phyloP scores from a whole-genome alignment of 2,113 vertebrate genomes.

The Madoqua kirkii region DNA sequence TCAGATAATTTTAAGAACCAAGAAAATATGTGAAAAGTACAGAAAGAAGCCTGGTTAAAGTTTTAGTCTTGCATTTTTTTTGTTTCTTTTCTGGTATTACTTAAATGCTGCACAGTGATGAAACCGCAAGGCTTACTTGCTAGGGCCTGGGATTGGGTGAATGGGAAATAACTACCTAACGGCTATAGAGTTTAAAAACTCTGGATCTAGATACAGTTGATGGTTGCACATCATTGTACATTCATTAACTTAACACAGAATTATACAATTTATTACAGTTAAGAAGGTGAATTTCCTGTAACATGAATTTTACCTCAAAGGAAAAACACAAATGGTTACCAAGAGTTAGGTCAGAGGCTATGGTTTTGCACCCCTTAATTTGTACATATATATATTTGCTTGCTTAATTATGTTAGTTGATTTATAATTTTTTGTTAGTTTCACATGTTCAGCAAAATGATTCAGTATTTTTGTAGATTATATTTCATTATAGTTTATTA shows the following conservation, averaged over 20 bases:
- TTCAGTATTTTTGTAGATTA: neutral
- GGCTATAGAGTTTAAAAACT: neutral
- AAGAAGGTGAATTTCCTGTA: neutral
- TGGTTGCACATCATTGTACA: neutral
- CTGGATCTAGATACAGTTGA: neutral
- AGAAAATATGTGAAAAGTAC: neutral
- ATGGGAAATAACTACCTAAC: neutral
- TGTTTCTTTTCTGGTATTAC: neutral
- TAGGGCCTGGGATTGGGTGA: neutral
- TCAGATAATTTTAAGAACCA: neutral
- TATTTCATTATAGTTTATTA: neutral
- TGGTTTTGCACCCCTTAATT: neutral
- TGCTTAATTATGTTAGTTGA: neutral
- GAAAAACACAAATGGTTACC: neutral
- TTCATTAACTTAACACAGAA: neutral
- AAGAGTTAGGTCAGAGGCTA: neutral
- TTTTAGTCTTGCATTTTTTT: neutral
- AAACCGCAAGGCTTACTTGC: neutral
- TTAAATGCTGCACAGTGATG: neutral
- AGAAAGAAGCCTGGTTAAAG: neutral
- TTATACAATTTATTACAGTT: neutral
- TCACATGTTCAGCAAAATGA: neutral
- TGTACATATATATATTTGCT: neutral
- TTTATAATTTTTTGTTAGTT: neutral
- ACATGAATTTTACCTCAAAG: neutral